Conservation (phyloP, 2,888 invertebrate species). For the Napeogenes sylphis region DNA sequence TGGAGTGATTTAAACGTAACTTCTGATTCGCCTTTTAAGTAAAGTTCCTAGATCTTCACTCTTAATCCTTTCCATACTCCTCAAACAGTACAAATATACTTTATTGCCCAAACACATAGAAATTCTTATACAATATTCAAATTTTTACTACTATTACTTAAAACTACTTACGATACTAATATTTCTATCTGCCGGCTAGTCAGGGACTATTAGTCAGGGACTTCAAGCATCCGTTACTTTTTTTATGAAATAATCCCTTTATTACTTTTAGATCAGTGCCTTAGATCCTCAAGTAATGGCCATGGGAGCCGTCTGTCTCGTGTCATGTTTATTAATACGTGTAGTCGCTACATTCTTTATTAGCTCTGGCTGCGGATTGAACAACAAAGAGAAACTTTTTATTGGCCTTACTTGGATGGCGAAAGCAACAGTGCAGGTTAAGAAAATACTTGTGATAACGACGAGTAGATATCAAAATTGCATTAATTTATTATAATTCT, state of each 20-base stretch:
- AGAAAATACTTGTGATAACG: too few species aligned
- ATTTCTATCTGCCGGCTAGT: background rate
- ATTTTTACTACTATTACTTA: too few species aligned
- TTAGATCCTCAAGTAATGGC: constrained; percentile 81
- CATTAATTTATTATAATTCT: too few species aligned
- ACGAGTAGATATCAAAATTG: too few species aligned
- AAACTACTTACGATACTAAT: background rate
- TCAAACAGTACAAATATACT: too few species aligned
- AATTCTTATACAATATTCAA: too few species aligned
- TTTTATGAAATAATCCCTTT: background rate
- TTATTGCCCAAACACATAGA: too few species aligned
- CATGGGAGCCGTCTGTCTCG: constrained; percentile 80
- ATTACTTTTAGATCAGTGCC: constrained; percentile 62
- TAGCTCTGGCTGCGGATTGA: constrained; percentile 83
- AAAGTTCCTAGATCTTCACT: too few species aligned
- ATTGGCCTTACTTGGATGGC: constrained; percentile 90
- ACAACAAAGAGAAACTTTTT: constrained; percentile 88
- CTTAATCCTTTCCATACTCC: too few species aligned
- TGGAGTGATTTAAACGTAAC: too few species aligned
- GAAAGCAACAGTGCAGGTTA: constrained; percentile 92
- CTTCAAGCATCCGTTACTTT: background rate
- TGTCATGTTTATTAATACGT: constrained; percentile 78
- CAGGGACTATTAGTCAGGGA: too few species aligned
- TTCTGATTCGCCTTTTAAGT: too few species aligned
- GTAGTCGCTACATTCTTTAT: constrained; percentile 79